Base-by-base conservation (phyloP, 2,113 vertebrate genomes). In the Microtus pennsylvanicus region DNA sequence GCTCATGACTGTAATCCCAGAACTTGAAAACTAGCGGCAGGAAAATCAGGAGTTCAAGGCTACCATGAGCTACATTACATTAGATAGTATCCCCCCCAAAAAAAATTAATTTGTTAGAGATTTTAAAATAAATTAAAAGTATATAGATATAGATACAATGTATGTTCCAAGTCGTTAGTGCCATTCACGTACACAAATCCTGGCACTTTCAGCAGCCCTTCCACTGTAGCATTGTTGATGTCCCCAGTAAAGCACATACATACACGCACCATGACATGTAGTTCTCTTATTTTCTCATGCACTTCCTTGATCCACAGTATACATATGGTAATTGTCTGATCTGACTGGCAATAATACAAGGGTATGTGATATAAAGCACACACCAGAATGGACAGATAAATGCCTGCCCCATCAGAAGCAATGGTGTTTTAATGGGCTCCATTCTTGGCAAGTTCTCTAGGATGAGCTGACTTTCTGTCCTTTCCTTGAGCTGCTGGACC, bases 401-500 rank as follows among this genome's bases (percentile, higher is more conserved):
- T 21, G 47, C 77, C 86, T 90, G 52, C 52, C 30, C 50, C 28
- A 35, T 42, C 61, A 93, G 22, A 75, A 75, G 78, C 21, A 42
- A 87, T 0, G 52, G n/a, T 12, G 42, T 50, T 88, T 45, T 91
- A 26, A 63, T 22, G 55, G 80, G 65, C 88, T 13, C 38, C 21
- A 55, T 47, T 89, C 90, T 50, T 58, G 28, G 35, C 52, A 50
- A 35, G 30, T 58, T 90, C 63, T 61, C 47, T 61, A 55, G 83
- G 38, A 14, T 47, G 5, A 21, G 65, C 2, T 45, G 55, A 47
- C 35, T 72, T 83, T 24, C 45, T 93, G 7, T 58, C 8, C n/a
- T 61, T 82, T 52, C 42, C 88, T 90, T 45, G 63, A 76, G 30
- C 93, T 95, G 21, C 7, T 95, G 26, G 89, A 75, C 35, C 91